A percentile compares a stretch with the other conserved stretches of the same genome.
Evolutionary conservation across 2,113 vertebrate genomes (phyloP).

Genomic region (Sinocyclocheilus anophthalmus): DNA sequence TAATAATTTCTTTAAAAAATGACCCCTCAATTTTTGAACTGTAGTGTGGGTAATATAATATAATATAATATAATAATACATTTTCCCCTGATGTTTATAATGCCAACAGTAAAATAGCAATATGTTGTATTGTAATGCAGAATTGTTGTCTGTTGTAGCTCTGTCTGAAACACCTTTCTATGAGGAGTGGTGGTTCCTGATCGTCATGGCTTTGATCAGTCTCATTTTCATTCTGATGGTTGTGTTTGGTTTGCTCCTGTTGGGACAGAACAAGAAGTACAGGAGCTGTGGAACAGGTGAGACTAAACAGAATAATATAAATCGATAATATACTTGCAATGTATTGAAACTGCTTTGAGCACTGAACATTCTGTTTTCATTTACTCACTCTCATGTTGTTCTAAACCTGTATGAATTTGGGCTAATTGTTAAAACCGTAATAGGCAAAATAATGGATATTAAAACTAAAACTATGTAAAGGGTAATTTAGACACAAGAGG

Average conservation of each 20-base stretch:
- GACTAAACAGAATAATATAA: conserved; percentile 15
- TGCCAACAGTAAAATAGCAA: not conserved
- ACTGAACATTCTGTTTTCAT: not conserved
- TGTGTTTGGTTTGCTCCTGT: conserved; percentile 86
- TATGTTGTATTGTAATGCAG: conserved; percentile 40
- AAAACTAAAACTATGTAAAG: too few relatives aligned
- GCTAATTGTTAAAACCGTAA: not conserved
- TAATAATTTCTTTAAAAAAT: too few relatives aligned
- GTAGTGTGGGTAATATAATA: too few relatives aligned
- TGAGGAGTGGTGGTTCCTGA: conserved; percentile 97
- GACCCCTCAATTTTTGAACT: too few relatives aligned
- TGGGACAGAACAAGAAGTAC: conserved; percentile 87
- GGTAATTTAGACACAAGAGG: not conserved
- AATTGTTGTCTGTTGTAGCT: conserved; percentile 69
- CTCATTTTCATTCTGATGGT: conserved; percentile 88
- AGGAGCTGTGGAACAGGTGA: conserved; percentile 85
- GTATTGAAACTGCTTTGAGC: not conserved
- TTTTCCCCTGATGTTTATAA: not conserved
- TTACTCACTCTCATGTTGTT: not conserved
- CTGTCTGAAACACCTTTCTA: conserved; percentile 89
- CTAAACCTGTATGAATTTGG: not conserved
- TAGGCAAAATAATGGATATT: not conserved
- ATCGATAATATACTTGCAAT: not conserved
- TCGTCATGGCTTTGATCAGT: conserved; percentile 88
- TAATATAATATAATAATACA: not conserved